phyloP scores from a whole-genome alignment of 2,113 vertebrate species.

The Alethe castanea region DNA sequence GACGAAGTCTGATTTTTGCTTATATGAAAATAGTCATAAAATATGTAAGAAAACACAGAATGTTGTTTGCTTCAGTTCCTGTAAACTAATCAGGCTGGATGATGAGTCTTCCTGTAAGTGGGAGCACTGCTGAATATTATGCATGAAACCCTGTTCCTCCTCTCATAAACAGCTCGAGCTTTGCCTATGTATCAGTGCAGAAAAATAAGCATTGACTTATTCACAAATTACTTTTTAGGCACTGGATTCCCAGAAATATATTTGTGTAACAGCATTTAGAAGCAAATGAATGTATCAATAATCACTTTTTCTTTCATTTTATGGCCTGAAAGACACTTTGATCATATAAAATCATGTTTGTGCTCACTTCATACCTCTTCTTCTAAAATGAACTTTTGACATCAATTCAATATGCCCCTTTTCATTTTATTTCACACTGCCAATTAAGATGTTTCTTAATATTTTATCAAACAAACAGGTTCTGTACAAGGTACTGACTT shows the following conservation, averaged over 20 bases:
- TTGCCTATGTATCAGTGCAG: background rate
- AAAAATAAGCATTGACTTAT: constrained; percentile 31
- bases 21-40: background rate
- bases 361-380: background rate
- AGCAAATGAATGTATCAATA: background rate
- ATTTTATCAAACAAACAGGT: background rate
- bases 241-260: background rate
- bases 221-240: constrained; percentile 6
- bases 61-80: background rate
- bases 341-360: background rate
- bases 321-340: background rate
- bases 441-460: background rate
- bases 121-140: background rate
- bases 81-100: background rate
- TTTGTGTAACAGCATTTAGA: background rate
- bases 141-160: constrained; percentile 20
- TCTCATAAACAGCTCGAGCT: background rate
- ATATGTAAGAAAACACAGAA: background rate
- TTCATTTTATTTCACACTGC: background rate
- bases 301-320: background rate
- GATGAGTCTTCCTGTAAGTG: constrained; percentile 31
- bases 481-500: background rate
- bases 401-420: background rate
- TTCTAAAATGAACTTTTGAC: background rate
- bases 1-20: background rate